A percentile compares a stretch with the other conserved stretches of the same genome.
Evolutionary conservation across 2,113 vertebrate species (phyloP).

Genomic region (Triplophysa tibetana): DNA sequence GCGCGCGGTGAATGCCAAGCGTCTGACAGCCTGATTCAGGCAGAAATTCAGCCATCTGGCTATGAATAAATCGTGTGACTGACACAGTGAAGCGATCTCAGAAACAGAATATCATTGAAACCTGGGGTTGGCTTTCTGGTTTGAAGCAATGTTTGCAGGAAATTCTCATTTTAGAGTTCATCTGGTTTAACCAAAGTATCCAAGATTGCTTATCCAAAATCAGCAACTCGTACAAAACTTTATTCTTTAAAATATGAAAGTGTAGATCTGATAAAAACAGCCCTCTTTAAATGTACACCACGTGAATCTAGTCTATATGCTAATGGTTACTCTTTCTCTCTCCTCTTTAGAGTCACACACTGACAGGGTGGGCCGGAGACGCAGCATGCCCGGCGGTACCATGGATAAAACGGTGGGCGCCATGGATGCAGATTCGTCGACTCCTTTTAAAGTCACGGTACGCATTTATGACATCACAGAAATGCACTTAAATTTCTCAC

Average conservation of each 20-base stretch:
- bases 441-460: conserved; percentile 86
- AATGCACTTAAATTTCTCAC: neutral
- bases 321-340: neutral
- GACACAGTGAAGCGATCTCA: conserved; percentile 2
- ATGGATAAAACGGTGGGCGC: conserved; percentile 74
- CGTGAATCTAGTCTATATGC: too few species aligned
- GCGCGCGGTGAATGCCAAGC: conserved; percentile 11
- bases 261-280: neutral
- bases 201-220: neutral
- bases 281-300: neutral
- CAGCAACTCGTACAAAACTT: neutral
- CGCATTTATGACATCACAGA: conserved; percentile 29
- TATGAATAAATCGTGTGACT: conserved; percentile 6
- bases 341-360: conserved; percentile 76
- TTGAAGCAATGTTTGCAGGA: neutral
- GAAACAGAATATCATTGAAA: neutral
- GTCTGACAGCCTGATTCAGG: neutral
- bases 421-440: conserved; percentile 77
- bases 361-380: conserved; percentile 78
- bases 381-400: conserved; percentile 82
- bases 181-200: neutral
- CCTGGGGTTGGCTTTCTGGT: neutral
- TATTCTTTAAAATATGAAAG: neutral
- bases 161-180: neutral
- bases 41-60: neutral